Evolutionary conservation across 23 tunicate genomes (phyloP).

Genomic region (Oikopleura vanhoeffeni): DNA sequence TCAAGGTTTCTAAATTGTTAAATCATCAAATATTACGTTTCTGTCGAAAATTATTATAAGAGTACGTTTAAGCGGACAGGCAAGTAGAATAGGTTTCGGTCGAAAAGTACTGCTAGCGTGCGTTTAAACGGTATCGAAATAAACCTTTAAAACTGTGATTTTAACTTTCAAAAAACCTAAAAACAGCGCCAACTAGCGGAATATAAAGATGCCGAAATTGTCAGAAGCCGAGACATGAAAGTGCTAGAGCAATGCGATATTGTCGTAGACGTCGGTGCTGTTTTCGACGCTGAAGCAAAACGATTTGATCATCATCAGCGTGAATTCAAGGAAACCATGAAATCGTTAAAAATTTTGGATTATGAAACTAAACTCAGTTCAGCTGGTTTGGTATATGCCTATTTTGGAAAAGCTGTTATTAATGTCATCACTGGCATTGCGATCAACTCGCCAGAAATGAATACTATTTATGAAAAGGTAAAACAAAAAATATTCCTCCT

Average conservation of each 20-base stretch:
- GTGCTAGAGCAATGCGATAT: slow-evolving; percentile 40
- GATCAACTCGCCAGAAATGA: slow-evolving; percentile 16
- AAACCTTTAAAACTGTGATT: neutral
- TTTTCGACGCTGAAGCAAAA: slow-evolving; percentile 29
- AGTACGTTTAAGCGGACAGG: too few species aligned
- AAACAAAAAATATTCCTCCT: neutral
- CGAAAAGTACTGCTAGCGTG: too few species aligned
- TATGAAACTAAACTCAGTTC: slow-evolving; percentile 64
- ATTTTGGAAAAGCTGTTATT: slow-evolving; percentile 52
- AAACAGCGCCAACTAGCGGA: neutral
- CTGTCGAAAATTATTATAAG: too few species aligned
- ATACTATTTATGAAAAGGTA: slow-evolving; percentile 36
- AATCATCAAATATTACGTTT: too few species aligned
- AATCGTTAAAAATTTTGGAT: slow-evolving; percentile 18
- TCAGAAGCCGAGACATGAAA: slow-evolving; percentile 43
- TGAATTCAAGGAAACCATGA: slow-evolving; percentile 44
- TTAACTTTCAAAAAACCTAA: neutral
- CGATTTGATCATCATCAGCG: slow-evolving; percentile 86
- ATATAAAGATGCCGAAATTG: slow-evolving; percentile 36
- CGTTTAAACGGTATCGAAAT: too few species aligned
- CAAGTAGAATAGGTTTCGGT: too few species aligned
- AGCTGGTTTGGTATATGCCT: slow-evolving; percentile 71
- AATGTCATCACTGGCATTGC: slow-evolving; percentile 12
- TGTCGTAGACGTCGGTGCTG: slow-evolving; percentile 87
- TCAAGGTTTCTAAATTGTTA: neutral